These are phyloP conservation scores for Calliphora vicina DNA, from an alignment of 1,140 invertebrate genomes.

Conservation along the genomic window DNA sequence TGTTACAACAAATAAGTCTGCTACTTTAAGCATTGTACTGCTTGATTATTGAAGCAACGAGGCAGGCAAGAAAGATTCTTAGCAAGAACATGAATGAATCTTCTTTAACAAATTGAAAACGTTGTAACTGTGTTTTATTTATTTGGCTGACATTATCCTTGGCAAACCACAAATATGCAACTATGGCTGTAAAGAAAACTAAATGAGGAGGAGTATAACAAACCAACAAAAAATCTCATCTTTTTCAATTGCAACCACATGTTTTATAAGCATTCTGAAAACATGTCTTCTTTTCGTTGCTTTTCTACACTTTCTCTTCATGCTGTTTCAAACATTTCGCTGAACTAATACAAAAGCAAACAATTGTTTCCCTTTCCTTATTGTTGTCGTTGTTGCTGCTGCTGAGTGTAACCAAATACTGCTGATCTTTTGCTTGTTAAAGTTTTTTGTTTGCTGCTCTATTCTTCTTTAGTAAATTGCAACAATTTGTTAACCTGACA, in stretches of 20 bases:
- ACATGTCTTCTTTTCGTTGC: background rate
- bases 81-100: background rate
- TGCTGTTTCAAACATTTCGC: no score
- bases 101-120: background rate
- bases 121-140: background rate
- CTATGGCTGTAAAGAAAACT: background rate
- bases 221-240: background rate
- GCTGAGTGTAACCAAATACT: background rate
- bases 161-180: constrained; percentile 1
- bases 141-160: constrained; percentile 18
- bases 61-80: background rate
- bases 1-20: background rate
- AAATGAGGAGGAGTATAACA: background rate
- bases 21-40: background rate
- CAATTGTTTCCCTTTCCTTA: constrained; percentile 18
- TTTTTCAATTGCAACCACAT: constrained; percentile 14
- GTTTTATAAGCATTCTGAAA: background rate
- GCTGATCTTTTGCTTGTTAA: constrained; percentile 24
- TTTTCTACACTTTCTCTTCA: background rate
- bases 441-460: background rate
- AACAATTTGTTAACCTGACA: constrained; percentile 40
- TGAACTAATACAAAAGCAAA: background rate
- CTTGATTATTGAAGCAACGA: background rate
- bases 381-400: background rate
- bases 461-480: constrained; percentile 33